Percentiles rank a stretch among this genome's conserved stretches.
Evolutionary conservation across 2,797 vertebrate genomes (phyloP).

Genomic region (Rhinoraja longicauda): DNA sequence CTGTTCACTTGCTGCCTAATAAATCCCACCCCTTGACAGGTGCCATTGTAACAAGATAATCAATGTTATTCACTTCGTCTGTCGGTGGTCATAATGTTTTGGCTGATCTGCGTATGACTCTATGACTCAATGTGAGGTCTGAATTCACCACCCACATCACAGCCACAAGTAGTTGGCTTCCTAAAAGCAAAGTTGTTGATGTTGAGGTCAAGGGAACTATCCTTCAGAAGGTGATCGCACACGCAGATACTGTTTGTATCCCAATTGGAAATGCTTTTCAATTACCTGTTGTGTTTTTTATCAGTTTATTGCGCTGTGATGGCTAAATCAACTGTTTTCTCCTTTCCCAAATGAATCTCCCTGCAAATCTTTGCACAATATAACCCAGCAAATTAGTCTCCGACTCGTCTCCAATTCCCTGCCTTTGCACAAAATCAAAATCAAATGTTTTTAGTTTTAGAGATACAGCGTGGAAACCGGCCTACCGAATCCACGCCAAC

Average conservation of each 20-base stretch:
- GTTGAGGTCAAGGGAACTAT: neutral
- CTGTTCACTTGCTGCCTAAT: too few relatives aligned
- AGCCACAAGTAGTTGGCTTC: too few relatives aligned
- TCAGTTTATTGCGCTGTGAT: slow-evolving; percentile 14
- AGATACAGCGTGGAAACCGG: too few relatives aligned
- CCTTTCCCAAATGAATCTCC: neutral
- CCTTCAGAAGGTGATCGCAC: neutral
- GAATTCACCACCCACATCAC: neutral
- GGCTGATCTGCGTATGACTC: too few relatives aligned
- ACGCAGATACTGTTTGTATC: neutral
- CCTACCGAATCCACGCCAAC: too few relatives aligned
- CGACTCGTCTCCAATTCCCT: neutral
- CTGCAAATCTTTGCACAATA: neutral
- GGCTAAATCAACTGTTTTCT: neutral
- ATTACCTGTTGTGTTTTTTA: slow-evolving; percentile 11
- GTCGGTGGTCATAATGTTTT: too few relatives aligned
- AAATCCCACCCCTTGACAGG: too few relatives aligned
- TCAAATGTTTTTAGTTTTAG: too few relatives aligned
- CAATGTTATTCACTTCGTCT: too few relatives aligned
- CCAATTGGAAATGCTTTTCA: neutral
- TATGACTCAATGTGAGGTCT: neutral
- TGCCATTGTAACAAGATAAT: too few relatives aligned
- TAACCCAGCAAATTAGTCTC: neutral
- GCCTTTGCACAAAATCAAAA: neutral
- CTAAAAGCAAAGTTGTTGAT: neutral